Percentiles rank a stretch among this genome's conserved stretches.
Evolutionary conservation across 2,888 invertebrate species (phyloP).

Genomic region (Acholoe squamosa): DNA sequence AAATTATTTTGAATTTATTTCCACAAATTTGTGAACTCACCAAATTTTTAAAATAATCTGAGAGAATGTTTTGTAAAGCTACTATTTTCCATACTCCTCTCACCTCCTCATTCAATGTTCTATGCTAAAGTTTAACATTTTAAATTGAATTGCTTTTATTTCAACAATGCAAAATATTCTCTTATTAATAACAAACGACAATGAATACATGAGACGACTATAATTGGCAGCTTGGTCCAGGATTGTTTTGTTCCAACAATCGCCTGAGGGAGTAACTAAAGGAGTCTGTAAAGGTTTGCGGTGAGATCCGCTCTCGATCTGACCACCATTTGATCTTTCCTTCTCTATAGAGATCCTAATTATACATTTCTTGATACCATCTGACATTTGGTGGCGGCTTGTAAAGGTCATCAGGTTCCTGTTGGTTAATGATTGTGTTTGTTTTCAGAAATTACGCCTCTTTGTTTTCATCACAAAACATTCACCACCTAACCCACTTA

Average conservation of each 20-base stretch:
- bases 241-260: background rate
- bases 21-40: too few relatives aligned
- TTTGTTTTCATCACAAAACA: background rate
- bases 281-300: background rate
- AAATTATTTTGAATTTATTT: too few relatives aligned
- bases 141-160: too few relatives aligned
- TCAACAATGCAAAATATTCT: background rate
- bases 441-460: background rate
- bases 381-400: background rate
- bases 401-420: background rate
- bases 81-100: too few relatives aligned
- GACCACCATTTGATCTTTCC: conserved; percentile 12
- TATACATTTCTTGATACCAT: background rate
- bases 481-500: too few relatives aligned
- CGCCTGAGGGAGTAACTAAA: background rate
- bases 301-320: background rate
- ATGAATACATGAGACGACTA: background rate
- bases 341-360: background rate
- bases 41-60: too few relatives aligned
- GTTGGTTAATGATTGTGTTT: conserved; percentile 36
- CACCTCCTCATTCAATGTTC: too few relatives aligned
- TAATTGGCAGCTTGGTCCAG: background rate
- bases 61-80: too few relatives aligned
- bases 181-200: background rate
- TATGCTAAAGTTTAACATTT: too few relatives aligned